phyloP scores from a whole-genome alignment of 2,797 vertebrate species.

The Poeciliopsis turneri region DNA sequence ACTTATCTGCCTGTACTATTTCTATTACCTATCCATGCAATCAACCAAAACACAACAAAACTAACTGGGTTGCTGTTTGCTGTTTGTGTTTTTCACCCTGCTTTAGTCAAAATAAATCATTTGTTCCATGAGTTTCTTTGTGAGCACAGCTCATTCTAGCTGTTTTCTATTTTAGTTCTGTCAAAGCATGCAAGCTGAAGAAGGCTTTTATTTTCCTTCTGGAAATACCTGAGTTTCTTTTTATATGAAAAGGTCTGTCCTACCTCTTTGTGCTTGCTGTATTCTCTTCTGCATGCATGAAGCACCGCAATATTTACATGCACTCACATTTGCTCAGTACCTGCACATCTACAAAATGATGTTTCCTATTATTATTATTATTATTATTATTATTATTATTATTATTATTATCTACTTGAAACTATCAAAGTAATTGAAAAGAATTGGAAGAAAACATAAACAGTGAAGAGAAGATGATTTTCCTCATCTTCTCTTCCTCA shows the following conservation, averaged over 20 bases:
- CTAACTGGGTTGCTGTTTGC: conserved; percentile 20
- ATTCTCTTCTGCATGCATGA: conserved; percentile 30
- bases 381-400: not conserved
- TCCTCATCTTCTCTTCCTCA: conserved; percentile 14
- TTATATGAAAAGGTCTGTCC: conserved; percentile 28
- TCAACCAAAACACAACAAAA: conserved; percentile 42
- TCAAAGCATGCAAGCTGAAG: conserved; percentile 56
- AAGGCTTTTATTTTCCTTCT: conserved; percentile 47
- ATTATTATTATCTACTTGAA: not conserved
- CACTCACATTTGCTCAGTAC: conserved; percentile 43
- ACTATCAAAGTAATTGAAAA: not conserved
- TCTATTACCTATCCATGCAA: conserved; percentile 19
- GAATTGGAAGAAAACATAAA: conserved; percentile 31
- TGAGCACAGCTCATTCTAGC: conserved; percentile 36
- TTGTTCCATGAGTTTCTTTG: conserved; percentile 53
- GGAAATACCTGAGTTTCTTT: conserved; percentile 33
- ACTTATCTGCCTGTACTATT: not conserved
- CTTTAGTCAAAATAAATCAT: conserved; percentile 43
- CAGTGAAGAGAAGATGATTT: conserved; percentile 28
- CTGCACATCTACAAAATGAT: not conserved
- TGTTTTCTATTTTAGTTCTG: conserved; percentile 61
- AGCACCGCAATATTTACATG: conserved; percentile 24
- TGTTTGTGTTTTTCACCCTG: conserved; percentile 43
- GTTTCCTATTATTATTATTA: not conserved
- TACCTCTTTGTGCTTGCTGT: conserved; percentile 34